These are phyloP conservation scores for Drosophila orosa DNA, from an alignment of 1,140 invertebrate genomes.

Conservation along the genomic window DNA sequence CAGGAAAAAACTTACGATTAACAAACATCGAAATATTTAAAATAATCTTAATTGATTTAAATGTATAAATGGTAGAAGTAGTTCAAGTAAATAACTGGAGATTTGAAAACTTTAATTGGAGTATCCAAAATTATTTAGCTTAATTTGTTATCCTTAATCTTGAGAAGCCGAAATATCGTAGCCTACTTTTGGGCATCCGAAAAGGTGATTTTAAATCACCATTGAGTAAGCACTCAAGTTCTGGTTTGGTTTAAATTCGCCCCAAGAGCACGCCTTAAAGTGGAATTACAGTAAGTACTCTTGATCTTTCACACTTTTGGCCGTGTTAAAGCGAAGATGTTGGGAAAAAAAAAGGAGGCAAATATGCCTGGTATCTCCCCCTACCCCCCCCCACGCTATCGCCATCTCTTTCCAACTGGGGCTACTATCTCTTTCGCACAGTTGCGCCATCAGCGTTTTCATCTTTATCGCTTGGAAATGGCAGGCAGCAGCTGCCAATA, in stretches of 20 bases:
- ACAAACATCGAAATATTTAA: neutral
- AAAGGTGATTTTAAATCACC: neutral
- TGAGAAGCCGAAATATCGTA: neutral
- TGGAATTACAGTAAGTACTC: constrained; percentile 27
- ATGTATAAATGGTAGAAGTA: too few relatives aligned
- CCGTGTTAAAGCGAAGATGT: constrained; percentile 26
- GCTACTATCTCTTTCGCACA: constrained; percentile 28
- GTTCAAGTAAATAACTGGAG: neutral
- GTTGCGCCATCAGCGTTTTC: constrained; percentile 74
- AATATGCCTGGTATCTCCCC: neutral
- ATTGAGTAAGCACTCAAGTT: neutral
- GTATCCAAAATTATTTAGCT: neutral
- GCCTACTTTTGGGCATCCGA: neutral
- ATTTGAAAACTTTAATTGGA: neutral
- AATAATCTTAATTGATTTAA: neutral
- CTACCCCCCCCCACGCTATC: neutral
- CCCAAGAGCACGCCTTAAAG: constrained; percentile 5
- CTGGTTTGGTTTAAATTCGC: constrained; percentile 1
- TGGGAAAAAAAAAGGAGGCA: constrained; percentile 9
- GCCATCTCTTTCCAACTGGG: neutral
- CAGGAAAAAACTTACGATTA: neutral
- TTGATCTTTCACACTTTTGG: constrained; percentile 28
- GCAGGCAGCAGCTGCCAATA: constrained; percentile 75
- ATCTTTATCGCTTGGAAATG: constrained; percentile 56
- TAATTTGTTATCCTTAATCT: too few relatives aligned